Conservation (phyloP, 2,797 vertebrate genomes). For the Jordanella pulchra region DNA sequence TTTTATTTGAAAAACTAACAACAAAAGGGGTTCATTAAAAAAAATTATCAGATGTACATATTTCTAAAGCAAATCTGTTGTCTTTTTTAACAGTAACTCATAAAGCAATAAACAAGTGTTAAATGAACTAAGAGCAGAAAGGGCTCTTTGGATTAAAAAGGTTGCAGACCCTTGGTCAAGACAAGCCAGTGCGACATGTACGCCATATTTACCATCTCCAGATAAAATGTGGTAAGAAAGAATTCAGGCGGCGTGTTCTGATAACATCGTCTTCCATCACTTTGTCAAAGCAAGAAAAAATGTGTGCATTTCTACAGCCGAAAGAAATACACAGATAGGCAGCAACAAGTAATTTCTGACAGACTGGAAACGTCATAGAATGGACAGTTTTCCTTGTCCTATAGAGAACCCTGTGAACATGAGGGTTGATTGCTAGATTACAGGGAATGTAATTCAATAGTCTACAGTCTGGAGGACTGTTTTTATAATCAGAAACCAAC, state of each 20-base stretch:
- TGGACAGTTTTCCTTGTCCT: slow-evolving; percentile 17
- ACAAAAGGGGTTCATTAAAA: too few relatives aligned
- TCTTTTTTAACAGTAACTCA: too few relatives aligned
- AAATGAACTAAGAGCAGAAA: too few relatives aligned
- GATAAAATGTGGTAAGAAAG: background rate
- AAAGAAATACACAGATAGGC: background rate
- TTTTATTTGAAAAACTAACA: too few relatives aligned
- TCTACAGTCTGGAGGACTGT: background rate
- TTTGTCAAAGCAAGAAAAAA: background rate
- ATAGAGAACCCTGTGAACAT: slow-evolving; percentile 28
- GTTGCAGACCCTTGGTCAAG: too few relatives aligned
- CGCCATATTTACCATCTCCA: background rate
- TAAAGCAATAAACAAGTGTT: too few relatives aligned
- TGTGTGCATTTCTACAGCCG: slow-evolving; percentile 2
- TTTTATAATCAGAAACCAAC: background rate
- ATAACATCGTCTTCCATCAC: background rate
- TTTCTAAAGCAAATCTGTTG: too few relatives aligned
- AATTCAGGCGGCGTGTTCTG: background rate
- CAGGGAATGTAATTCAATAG: slow-evolving; percentile 37
- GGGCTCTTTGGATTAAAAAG: too few relatives aligned
- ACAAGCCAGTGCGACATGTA: background rate
- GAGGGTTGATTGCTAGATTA: slow-evolving; percentile 43
- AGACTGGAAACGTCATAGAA: background rate
- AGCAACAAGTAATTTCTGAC: background rate
- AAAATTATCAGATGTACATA: too few relatives aligned